phyloP scores from a whole-genome alignment of 2,888 invertebrate species.

The Cryptus armator region DNA sequence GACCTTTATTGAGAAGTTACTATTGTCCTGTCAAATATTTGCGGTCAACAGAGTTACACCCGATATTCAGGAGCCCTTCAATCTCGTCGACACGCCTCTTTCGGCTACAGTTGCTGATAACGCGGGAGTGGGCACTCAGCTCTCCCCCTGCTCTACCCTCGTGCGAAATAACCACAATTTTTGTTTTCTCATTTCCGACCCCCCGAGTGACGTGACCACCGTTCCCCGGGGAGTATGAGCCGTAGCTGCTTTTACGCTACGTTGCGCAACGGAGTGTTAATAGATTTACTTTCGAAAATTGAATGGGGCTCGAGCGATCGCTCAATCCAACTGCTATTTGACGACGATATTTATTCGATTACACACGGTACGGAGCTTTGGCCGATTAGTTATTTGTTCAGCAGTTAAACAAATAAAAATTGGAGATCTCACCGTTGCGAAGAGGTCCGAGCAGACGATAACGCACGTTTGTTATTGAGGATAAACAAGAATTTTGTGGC shows the following conservation, averaged over 20 bases:
- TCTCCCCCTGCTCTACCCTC: neutral
- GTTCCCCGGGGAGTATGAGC: neutral
- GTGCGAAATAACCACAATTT: conserved; percentile 9
- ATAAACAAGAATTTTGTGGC: neutral
- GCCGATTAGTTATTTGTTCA: no score
- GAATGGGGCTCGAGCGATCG: neutral
- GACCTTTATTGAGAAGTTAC: conserved; percentile 51
- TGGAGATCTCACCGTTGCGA: neutral
- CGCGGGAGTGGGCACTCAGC: neutral
- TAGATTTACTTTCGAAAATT: conserved; percentile 9
- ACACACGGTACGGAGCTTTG: neutral
- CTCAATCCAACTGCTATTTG: neutral
- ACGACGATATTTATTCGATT: conserved; percentile 2
- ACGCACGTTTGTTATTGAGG: neutral
- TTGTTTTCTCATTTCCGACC: conserved; percentile 1
- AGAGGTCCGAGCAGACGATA: neutral
- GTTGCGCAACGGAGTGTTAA: neutral
- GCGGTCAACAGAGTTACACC: conserved; percentile 55
- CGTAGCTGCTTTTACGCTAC: conserved; percentile 13
- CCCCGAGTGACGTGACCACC: neutral
- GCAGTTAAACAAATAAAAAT: neutral
- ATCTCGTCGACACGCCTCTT: neutral
- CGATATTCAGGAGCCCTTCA: neutral
- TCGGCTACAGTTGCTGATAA: neutral
- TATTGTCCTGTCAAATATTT: conserved; percentile 65